phyloP scores from a whole-genome alignment of 2,888 invertebrate genomes.

The Tridacna gigas region DNA sequence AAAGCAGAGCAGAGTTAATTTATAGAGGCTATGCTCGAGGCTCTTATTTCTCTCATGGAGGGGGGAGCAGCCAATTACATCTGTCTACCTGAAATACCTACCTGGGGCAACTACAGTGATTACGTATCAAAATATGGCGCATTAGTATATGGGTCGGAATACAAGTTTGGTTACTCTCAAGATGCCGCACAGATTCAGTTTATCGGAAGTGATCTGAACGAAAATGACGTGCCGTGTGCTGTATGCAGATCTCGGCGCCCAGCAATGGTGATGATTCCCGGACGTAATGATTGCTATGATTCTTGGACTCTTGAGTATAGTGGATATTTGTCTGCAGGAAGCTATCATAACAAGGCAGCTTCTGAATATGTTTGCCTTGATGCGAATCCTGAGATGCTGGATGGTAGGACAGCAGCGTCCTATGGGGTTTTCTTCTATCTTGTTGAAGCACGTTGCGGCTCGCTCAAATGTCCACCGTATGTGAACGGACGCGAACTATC shows the following conservation, averaged over 20 bases:
- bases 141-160: slow-evolving; percentile 22
- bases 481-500: slow-evolving; percentile 20
- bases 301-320: slow-evolving; percentile 60
- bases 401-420: background rate
- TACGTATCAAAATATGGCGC: background rate
- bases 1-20: background rate
- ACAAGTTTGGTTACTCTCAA: slow-evolving; percentile 4
- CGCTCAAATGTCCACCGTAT: slow-evolving; percentile 24
- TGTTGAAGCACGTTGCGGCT: slow-evolving; percentile 22
- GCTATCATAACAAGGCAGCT: background rate
- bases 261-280: slow-evolving; percentile 58
- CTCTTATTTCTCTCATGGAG: background rate
- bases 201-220: slow-evolving; percentile 1
- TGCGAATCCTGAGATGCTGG: slow-evolving; percentile 2
- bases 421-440: slow-evolving; percentile 1
- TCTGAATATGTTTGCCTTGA: slow-evolving; percentile 27
- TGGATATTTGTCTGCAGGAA: slow-evolving; percentile 47
- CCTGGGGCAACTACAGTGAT: slow-evolving; percentile 17
- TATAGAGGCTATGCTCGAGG: slow-evolving; percentile 7
- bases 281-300: slow-evolving; percentile 38
- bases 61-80: slow-evolving; percentile 28
- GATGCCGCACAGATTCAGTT: slow-evolving; percentile 6
- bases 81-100: slow-evolving; percentile 8
- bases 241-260: background rate
- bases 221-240: slow-evolving; percentile 28